phyloP scores from a whole-genome alignment of 2,113 vertebrate genomes.

The Rhodinocichla rosea region DNA sequence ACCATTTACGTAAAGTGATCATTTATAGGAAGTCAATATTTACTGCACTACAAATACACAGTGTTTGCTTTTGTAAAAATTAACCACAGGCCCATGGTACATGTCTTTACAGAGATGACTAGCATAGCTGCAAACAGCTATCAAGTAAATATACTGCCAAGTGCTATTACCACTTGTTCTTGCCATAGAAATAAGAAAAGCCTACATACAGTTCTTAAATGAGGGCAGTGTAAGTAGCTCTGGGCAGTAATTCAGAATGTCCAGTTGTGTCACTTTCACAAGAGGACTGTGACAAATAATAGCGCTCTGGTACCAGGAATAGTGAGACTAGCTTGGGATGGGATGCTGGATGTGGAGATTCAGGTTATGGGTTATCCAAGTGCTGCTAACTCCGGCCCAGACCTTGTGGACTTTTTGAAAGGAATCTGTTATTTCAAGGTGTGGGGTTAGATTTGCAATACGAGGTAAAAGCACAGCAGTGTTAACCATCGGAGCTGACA shows the following conservation, averaged over 20 bases:
- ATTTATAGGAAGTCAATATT: constrained; percentile 4
- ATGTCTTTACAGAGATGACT: neutral
- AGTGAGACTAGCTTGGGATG: neutral
- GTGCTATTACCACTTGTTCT: neutral
- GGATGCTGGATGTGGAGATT: neutral
- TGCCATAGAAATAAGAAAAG: constrained; percentile 34
- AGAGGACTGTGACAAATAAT: neutral
- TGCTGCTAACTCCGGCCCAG: neutral
- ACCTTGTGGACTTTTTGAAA: neutral
- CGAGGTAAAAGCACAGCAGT: neutral
- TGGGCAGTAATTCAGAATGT: constrained; percentile 35
- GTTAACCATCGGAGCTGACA: neutral
- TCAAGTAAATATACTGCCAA: constrained; percentile 28
- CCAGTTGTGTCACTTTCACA: neutral
- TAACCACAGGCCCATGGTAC: neutral
- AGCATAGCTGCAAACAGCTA: neutral
- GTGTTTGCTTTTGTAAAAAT: neutral
- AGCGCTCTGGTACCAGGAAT: neutral
- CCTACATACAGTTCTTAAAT: constrained; percentile 7
- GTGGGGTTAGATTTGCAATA: neutral
- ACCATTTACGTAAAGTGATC: neutral
- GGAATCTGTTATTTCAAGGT: neutral
- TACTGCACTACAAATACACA: neutral
- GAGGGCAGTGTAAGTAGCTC: constrained; percentile 13
- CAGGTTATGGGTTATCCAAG: neutral